These are phyloP conservation scores for Tyto alba DNA, from an alignment of 2,113 vertebrate species.

Conservation along the genomic window DNA sequence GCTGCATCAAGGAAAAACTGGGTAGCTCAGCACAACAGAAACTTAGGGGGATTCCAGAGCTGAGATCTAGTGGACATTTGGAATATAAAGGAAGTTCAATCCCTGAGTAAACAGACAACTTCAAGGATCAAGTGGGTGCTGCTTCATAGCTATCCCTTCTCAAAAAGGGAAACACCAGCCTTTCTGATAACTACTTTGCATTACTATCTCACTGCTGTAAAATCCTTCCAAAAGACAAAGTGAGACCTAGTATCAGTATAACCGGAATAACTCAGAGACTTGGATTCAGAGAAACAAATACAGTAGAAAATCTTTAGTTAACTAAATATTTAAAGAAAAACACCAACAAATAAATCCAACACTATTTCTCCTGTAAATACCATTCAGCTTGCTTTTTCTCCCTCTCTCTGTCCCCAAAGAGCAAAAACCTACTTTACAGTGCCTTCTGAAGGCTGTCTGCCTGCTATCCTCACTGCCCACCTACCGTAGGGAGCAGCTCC, in stretches of 20 bases:
- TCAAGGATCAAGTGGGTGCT: background rate
- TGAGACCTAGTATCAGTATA: background rate
- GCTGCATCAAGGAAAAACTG: background rate
- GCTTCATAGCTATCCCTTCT: background rate
- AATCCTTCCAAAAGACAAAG: background rate
- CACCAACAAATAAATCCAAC: background rate
- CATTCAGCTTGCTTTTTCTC: background rate
- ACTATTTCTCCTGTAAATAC: background rate
- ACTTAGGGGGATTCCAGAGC: background rate
- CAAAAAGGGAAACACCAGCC: background rate
- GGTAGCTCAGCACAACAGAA: background rate
- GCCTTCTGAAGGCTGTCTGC: constrained; percentile 65
- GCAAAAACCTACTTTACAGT: constrained; percentile 42
- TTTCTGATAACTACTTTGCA: background rate
- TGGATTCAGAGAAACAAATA: background rate
- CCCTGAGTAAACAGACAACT: background rate
- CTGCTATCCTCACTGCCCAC: constrained; percentile 73
- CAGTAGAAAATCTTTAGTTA: background rate
- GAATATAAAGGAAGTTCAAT: background rate
- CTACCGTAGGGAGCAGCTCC: constrained; percentile 82
- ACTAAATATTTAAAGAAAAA: background rate
- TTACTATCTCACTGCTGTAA: background rate
- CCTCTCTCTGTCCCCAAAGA: constrained; percentile 43
- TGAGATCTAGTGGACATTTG: background rate
- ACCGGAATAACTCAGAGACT: background rate